phyloP scores from a whole-genome alignment of 2,113 vertebrate species.

The Isurus oxyrinchus region DNA sequence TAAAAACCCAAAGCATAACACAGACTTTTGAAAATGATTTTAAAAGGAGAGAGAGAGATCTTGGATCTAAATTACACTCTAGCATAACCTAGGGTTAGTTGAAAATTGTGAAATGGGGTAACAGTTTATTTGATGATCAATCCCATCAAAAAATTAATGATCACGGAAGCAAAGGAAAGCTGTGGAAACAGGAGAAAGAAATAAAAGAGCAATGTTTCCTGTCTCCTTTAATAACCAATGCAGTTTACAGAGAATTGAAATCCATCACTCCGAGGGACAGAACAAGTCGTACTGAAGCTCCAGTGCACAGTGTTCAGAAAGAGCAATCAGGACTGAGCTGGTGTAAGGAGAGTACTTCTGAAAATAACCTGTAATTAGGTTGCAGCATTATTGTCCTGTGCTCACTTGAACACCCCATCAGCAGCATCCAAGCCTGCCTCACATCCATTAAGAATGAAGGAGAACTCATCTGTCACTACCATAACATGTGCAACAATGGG shows the following conservation, averaged over 20 bases:
- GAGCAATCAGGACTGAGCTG: not conserved
- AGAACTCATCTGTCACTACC: not conserved
- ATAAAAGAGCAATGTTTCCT: not conserved
- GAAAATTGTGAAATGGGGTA: too few species aligned
- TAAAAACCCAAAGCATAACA: not conserved
- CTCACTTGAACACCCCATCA: not conserved
- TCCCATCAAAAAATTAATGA: not conserved
- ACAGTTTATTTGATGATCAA: not conserved
- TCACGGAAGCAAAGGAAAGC: not conserved
- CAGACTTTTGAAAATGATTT: too few species aligned
- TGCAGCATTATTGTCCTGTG: not conserved
- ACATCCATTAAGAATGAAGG: not conserved
- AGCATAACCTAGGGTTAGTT: not conserved
- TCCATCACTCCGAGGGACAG: not conserved
- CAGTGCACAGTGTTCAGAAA: not conserved
- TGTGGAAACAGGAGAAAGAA: not conserved
- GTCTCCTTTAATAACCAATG: not conserved
- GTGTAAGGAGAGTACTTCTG: not conserved
- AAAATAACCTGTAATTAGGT: slow-evolving; percentile 4
- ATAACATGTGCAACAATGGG: not conserved
- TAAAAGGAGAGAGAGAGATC: too few species aligned
- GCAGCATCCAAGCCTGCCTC: not conserved
- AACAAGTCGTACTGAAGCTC: not conserved
- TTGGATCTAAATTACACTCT: not conserved
- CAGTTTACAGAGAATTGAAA: not conserved